A percentile compares a stretch with the other conserved stretches of the same genome.
Conservation (phyloP, 2,113 vertebrate species). For the Prionailurus viverrinus region DNA sequence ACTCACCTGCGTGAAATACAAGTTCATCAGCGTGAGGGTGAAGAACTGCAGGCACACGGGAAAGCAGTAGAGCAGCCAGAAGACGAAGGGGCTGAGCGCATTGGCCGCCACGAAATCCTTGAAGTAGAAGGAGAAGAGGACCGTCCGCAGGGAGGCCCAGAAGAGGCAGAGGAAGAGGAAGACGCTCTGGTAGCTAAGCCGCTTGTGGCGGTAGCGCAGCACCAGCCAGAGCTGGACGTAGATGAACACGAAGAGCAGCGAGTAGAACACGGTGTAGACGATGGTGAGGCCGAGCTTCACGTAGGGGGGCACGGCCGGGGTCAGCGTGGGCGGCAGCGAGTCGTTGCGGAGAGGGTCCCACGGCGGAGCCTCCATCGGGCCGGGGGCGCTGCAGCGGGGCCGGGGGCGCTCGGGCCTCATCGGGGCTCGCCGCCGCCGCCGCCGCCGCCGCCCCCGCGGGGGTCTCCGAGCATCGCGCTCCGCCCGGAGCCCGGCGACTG, state of each 20-base stretch:
- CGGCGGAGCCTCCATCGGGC: slow-evolving; percentile 85
- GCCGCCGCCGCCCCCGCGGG: slow-evolving; percentile 63
- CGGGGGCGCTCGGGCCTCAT: slow-evolving; percentile 50
- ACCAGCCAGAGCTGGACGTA: slow-evolving; percentile 98
- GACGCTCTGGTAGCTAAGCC: slow-evolving; percentile 97
- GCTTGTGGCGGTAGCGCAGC: slow-evolving; percentile 96
- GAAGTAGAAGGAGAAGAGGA: slow-evolving; percentile 99
- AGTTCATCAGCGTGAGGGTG: slow-evolving; percentile 97
- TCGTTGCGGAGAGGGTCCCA: slow-evolving; percentile 89
- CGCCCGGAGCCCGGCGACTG: slow-evolving; percentile 83
- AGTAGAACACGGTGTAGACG: slow-evolving; percentile 96
- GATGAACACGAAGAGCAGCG: slow-evolving; percentile 95
- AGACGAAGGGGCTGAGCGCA: slow-evolving; percentile 93
- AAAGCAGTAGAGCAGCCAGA: slow-evolving; percentile 99
- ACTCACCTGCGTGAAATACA: slow-evolving; percentile 97
- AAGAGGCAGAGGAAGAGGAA: slow-evolving; percentile 98
- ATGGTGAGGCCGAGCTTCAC: slow-evolving; percentile 96
- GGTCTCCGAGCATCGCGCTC: slow-evolving; percentile 85
- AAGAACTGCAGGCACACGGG: slow-evolving; percentile 99
- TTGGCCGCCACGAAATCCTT: slow-evolving; percentile 95
- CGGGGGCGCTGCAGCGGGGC: slow-evolving; percentile 25
- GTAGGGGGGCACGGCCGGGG: slow-evolving; percentile 93
- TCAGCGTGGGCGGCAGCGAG: slow-evolving; percentile 93
- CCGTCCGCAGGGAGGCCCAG: slow-evolving; percentile 96
- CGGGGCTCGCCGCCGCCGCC: slow-evolving; percentile 54